Base-by-base conservation (phyloP, 2,888 invertebrate species). In the Agriopis leucophaearia region DNA sequence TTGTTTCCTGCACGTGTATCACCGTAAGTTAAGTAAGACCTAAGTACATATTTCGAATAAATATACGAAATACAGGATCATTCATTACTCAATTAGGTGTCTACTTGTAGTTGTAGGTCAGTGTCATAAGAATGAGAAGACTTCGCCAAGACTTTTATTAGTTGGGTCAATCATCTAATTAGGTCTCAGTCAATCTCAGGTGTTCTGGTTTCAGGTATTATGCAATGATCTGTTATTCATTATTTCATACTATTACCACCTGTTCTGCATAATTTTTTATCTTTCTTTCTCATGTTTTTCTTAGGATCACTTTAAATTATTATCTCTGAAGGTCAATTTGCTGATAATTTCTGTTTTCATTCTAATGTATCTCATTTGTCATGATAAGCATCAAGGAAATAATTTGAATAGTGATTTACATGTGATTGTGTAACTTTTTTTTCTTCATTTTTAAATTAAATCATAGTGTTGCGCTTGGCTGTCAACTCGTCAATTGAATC, bases 131-230 rank as follows among this genome's bases (percentile, higher is more conserved):
- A 27, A 45, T 15, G 45, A 45, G n/a, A 27, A 5, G 12, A 1
- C 44, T 57, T 35, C 35, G 13, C 8, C 35, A 35, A 51, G 51
- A 35, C 45, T 15, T 57, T 45, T 13, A n/a, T 44, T 27, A 5
- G 8, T 27, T 16, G 10, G 56, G 50, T 63, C 63, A 63, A 35
- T 56, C 63, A 50, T 63, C 63, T 56, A n/a, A 63, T 63, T 15
- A 63, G 56, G 12, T n/a, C 40, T 40, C 38, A 48, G n/a, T 15
- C 56, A 50, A 6, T n/a, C 40, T 40, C 38, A 48, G n/a, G 38
- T 27, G 15, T 35, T 0, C 8, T 13, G 16, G 4, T 9, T 55
- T 38, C 6, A 45, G 38, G 13, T 18, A 16, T 62, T 55, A 47
- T 47, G 47, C 47, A 47, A 55, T 35, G 13, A 15, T 47, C n/a